A percentile compares a stretch with the other conserved stretches of the same genome.
phyloP scores from a whole-genome alignment of 2,888 invertebrate genomes.

The Azorinus chamasolen region DNA sequence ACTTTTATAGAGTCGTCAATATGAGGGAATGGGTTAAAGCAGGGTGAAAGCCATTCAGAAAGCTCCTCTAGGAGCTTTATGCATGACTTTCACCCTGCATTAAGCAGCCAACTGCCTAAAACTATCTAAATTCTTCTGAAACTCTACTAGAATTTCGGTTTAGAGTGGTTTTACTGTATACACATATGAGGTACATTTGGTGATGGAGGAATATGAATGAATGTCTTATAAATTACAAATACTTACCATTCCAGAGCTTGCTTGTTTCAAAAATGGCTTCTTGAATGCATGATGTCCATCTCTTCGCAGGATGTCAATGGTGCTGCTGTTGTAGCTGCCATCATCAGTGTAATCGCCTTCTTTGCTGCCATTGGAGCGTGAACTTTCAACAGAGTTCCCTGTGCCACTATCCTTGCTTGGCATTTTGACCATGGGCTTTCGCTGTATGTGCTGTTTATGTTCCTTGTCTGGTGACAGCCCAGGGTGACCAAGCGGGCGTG shows the following conservation, averaged over 20 bases:
- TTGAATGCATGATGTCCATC: conserved; percentile 27
- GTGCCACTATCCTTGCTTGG: conserved; percentile 77
- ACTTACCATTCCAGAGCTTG: conserved; percentile 73
- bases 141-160: too few relatives aligned
- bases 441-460: conserved; percentile 38
- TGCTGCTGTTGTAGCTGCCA: conserved; percentile 51
- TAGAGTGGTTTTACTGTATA: too few relatives aligned
- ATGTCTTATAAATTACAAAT: too few relatives aligned
- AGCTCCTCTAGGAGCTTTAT: too few relatives aligned
- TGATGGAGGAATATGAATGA: too few relatives aligned
- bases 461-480: conserved; percentile 32
- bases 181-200: too few relatives aligned
- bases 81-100: too few relatives aligned
- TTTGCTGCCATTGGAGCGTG: conserved; percentile 69
- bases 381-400: conserved; percentile 74
- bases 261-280: conserved; percentile 72
- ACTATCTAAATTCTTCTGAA: too few relatives aligned
- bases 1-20: too few relatives aligned
- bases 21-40: too few relatives aligned
- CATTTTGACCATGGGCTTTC: conserved; percentile 77
- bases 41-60: too few relatives aligned
- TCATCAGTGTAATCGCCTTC: conserved; percentile 60
- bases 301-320: conserved; percentile 48
- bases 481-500: conserved; percentile 56
- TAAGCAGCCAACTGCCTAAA: too few relatives aligned